These are phyloP conservation scores for Campylorhamphus procurvoides DNA, from an alignment of 2,113 vertebrate species.

Conservation along the genomic window DNA sequence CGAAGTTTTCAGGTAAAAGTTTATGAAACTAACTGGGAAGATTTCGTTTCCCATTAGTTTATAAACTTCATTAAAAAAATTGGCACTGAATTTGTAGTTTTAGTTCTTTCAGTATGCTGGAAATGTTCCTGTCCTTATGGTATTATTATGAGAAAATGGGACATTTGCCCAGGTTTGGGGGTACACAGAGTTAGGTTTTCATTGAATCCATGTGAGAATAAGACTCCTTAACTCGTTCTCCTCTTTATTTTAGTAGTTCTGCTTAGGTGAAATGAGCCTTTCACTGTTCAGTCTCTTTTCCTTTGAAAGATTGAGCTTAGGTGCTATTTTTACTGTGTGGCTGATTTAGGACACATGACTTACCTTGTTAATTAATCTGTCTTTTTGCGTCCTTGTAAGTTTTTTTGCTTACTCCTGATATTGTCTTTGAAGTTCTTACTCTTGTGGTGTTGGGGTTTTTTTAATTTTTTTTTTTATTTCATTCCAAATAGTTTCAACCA, in stretches of 20 bases:
- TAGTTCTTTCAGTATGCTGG: neutral
- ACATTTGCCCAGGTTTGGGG: neutral
- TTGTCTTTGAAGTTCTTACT: neutral
- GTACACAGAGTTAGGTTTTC: neutral
- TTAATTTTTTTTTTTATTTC: neutral
- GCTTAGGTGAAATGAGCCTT: neutral
- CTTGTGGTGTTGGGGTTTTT: neutral
- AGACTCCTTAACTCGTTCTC: neutral
- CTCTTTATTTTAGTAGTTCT: neutral
- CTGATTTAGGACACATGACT: neutral
- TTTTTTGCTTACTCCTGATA: neutral
- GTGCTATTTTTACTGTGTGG: neutral
- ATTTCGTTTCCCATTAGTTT: neutral
- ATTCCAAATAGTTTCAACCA: neutral
- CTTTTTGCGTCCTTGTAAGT: neutral
- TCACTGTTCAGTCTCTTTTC: neutral
- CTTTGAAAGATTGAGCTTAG: neutral
- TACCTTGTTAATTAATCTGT: neutral
- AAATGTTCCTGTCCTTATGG: neutral
- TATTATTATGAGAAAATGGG: neutral
- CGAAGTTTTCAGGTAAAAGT: neutral
- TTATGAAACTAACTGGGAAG: neutral
- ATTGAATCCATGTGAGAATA: neutral
- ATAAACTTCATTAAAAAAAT: neutral
- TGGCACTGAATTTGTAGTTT: neutral